Evolutionary conservation across 2,113 vertebrate genomes (phyloP).

Genomic region (Capreolus pygargus): DNA sequence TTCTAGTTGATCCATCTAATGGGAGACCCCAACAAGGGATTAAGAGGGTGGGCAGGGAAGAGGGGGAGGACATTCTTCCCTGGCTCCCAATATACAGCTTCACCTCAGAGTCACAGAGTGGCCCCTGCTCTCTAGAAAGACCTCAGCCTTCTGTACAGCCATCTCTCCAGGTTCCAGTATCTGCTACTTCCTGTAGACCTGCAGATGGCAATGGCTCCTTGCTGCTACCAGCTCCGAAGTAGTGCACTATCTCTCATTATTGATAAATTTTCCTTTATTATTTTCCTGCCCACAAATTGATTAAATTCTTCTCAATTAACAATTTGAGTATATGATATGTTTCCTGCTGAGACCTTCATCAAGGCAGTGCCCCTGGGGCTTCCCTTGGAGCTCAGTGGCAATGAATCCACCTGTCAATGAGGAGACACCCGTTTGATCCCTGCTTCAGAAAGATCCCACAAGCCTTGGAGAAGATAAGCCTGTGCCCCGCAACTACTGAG

Average conservation of each 20-base stretch:
- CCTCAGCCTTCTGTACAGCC: background rate
- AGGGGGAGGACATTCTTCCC: background rate
- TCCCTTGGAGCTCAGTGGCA: background rate
- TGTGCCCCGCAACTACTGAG: background rate
- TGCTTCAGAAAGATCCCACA: background rate
- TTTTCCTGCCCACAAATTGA: background rate
- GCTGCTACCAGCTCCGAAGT: background rate
- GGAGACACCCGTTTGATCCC: background rate
- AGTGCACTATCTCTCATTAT: background rate
- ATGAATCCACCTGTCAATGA: background rate
- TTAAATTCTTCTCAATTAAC: background rate
- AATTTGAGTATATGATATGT: background rate
- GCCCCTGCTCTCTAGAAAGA: background rate
- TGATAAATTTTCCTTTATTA: background rate
- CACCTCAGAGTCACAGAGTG: background rate
- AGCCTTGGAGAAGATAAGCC: background rate
- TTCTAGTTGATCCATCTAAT: background rate
- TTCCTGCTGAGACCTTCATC: background rate
- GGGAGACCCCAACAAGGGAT: background rate
- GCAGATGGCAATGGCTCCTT: background rate
- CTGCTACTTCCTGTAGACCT: background rate
- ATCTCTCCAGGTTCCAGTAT: background rate
- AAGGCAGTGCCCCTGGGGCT: background rate
- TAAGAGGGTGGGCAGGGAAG: background rate
- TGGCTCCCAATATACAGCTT: background rate